Evolutionary conservation across 2,888 invertebrate species (phyloP).

Genomic region (Mimas tiliae): DNA sequence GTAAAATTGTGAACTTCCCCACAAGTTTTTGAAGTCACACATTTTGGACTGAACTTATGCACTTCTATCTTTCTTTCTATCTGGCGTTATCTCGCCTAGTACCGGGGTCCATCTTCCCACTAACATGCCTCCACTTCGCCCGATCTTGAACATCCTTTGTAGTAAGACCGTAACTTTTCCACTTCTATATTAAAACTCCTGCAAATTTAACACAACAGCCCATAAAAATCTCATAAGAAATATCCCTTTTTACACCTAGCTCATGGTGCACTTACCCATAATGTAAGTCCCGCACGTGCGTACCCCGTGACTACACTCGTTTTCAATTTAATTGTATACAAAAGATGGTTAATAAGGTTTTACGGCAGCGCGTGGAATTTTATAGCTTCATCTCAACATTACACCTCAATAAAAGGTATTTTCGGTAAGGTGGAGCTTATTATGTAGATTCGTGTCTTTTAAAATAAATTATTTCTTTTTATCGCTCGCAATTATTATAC

Average conservation of each 20-base stretch:
- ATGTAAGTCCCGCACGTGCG: slow-evolving; percentile 23
- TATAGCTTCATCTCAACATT: slow-evolving; percentile 57
- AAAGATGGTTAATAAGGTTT: slow-evolving; percentile 70
- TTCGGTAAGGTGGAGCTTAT: not conserved
- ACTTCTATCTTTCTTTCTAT: no score
- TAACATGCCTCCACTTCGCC: no score
- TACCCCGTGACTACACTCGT: slow-evolving; percentile 29
- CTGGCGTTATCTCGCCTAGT: no score
- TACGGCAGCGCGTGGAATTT: slow-evolving; percentile 52
- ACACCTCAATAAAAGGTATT: slow-evolving; percentile 12
- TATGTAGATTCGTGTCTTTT: not conserved
- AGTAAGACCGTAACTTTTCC: no score
- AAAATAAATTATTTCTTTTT: not conserved
- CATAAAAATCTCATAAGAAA: not conserved
- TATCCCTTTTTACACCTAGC: not conserved
- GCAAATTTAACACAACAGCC: not conserved
- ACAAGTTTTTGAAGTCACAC: no score
- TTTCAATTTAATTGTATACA: slow-evolving; percentile 71
- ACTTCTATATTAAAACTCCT: not conserved
- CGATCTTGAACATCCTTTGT: no score
- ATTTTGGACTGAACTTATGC: no score
- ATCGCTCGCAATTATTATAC: no score
- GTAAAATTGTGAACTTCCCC: no score
- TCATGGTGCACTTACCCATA: slow-evolving; percentile 6
- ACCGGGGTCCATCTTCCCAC: no score